Base-by-base conservation (phyloP, 2,797 vertebrate species). In the Cryptoprocta ferox region DNA sequence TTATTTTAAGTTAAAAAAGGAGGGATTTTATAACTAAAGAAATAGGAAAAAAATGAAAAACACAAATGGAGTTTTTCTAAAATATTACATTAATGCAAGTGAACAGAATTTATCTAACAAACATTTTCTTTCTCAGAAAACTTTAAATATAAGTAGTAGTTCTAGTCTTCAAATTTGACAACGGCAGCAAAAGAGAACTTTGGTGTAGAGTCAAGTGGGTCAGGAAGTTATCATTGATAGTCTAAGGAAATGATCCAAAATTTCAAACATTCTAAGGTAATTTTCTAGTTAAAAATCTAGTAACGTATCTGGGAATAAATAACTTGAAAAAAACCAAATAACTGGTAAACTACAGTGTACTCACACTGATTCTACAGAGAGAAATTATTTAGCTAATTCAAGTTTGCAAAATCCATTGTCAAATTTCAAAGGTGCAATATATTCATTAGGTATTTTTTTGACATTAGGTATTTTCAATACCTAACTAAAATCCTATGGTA, bases 91-190 rank as follows among this genome's bases (percentile, higher is more conserved):
- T 90, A 19, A 45, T 37, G 11, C 65, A 45, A 71, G 63, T 32
- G 71, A 94, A 18, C 14, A 95, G 18, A 35, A 94, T 91, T 97
- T 96, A 24, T 82, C 19, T 88, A 81, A 45, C 63, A 93, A 90
- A 61, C 0, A 87, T 70, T 13, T 11, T 73, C 63, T 56, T 94
- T 70, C 50, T 66, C 63, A 71, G 26, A 66, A 73, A 87, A 83
- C 35, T n/a, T 97, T 89, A 95, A 96, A 61, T n/a, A 78, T 68
- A 85, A 83, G 8, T 65, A 2, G n/a, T 93, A 91, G 5, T 32
- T 96, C 6, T 82, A 65, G 1, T 85, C 21, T 68, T 26, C 3
- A 59, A n/a, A 86, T 24, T 89, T 86, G 53, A 86, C 6, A 16
- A 66, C 39, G 89, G 37, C 95, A 56, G 28, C 39, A 93, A 53